Base-by-base conservation (phyloP, 2,113 vertebrate species). In the Ammodytes marinus region DNA sequence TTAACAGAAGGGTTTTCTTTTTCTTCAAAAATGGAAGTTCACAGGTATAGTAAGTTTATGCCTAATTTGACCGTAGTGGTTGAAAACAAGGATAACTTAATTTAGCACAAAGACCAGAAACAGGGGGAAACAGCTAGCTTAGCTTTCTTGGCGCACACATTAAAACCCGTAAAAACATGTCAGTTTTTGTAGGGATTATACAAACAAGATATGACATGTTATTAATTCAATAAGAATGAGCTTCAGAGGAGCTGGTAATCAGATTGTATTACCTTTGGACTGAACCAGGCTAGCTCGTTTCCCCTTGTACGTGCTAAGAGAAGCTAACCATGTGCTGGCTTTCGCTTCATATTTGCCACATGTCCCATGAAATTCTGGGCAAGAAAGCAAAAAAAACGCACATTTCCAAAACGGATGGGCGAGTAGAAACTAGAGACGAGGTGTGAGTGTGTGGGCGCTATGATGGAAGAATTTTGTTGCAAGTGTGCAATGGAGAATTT, bases 401-500 rank as follows among this genome's bases (percentile, higher is more conserved):
- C 79, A 27, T 69, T 80, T 58, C 42, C 19, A 52, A 61, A 77
- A 69, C 47, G 53, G 54, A 42, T 64, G 45, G 59, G 49, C 13
- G 40, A 54, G 79, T 60, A 58, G 71, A 67, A 74, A 50, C 19
- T 45, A 15, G 37, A 69, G 68, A 46, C 58, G 67, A 74, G 49
- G 69, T 57, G 78, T 76, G 79, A 17, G 59, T 27, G 77, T 63
- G 83, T 69, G 79, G 75, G 74, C 6, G 58, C 52, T 75, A 45
- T 17, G 66, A 57, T 15, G 37, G 47, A 63, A 45, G 64, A 27
- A 15, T 74, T 66, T 53, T 55, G 65, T 65, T 40, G 57, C 14
- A 12, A 71, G 64, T 52, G 45, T 70, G 74, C 5, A 1, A 75
- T 27, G 46, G 73, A 89, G 52, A 61, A 71, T 80, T 83, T 83